Base-by-base conservation (phyloP, 53 echinoderm and acorn worm species). In the Hippasteria phrygiana region DNA sequence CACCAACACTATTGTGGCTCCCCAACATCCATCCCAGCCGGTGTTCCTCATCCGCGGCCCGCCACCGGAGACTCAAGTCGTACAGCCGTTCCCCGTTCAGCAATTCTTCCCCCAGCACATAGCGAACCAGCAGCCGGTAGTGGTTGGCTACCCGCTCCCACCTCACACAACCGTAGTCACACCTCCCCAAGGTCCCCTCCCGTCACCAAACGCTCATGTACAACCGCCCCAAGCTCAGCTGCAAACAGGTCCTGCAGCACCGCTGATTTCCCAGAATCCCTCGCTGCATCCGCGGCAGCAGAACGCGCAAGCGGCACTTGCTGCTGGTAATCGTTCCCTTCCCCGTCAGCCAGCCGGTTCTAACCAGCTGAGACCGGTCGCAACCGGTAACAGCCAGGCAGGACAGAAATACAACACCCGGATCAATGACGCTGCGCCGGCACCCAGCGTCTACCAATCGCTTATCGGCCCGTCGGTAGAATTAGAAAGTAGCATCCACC, bases 1-100 rank as follows among this genome's bases (percentile, higher is more conserved):
- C 59, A 59, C 78, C 34, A 78, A 75, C 75, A 75, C 55, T 1
- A 37, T 59, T 39, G n/a, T 39, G 37, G 22, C 54, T 38, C n/a
- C n/a, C n/a, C 78, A 78, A 37, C 78, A 38, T 16, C 59, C 18
- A 36, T 38, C 62, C 5, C 78, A 78, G 27, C 1, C 37, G 8
- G 33, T 76, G 2, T 4, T 76, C 35, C 17, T 76, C 6, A 37
- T 16, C 54, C 28, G 51, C 33, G 29, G 26, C 4, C 20, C 34
- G 17, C 39, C 8, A 2, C 2, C 10, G 3, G 38, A 26, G 17
- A 20, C 18, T 2, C 62, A 40, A 11, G 22, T 26, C n/a, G 22
- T n/a, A 34, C 78, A 59, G 27, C 78, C 33, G 39, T 62, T 3
- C 62, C 39, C 55, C 27, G 55, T 40, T 1, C 78, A 36, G 27